A percentile compares a stretch with the other conserved stretches of the same genome.
These are phyloP conservation scores for Danio kyathit DNA, from an alignment of 2,797 vertebrate species.

Conservation along the genomic window DNA sequence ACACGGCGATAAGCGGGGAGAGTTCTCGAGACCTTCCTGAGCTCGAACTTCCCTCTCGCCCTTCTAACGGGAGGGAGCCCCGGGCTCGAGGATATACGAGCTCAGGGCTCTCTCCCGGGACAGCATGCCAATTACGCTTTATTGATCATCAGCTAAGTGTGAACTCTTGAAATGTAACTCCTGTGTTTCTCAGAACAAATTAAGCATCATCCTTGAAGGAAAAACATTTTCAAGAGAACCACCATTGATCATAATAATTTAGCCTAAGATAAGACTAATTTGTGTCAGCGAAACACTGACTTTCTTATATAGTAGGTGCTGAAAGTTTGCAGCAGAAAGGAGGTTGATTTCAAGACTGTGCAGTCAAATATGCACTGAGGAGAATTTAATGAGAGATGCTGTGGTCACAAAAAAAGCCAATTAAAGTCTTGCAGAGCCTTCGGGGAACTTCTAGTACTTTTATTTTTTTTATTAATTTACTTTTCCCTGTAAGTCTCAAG, in stretches of 20 bases:
- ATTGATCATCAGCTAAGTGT: too few species aligned
- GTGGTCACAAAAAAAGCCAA: slow-evolving; percentile 31
- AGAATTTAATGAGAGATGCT: slow-evolving; percentile 33
- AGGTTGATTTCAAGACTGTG: slow-evolving; percentile 33
- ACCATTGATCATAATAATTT: slow-evolving; percentile 30
- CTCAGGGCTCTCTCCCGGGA: too few species aligned
- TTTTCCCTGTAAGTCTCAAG: neutral
- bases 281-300: slow-evolving; percentile 5
- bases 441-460: slow-evolving; percentile 17
- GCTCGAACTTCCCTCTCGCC: too few species aligned
- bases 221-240: slow-evolving; percentile 3
- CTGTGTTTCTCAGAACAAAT: slow-evolving; percentile 14
- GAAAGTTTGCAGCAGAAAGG: slow-evolving; percentile 27
- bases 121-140: too few species aligned
- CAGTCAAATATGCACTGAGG: slow-evolving; percentile 37
- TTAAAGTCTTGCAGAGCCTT: slow-evolving; percentile 26
- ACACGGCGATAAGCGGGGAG: too few species aligned
- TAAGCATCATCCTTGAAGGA: slow-evolving; percentile 1
- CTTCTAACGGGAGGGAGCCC: too few species aligned
- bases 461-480: neutral
- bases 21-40: too few species aligned
- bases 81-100: too few species aligned
- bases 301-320: neutral
- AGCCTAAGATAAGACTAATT: slow-evolving; percentile 19
- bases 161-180: neutral